Conservation (phyloP, 35 echinoderm and acorn worm species). For the Stichopus chloronotus region DNA sequence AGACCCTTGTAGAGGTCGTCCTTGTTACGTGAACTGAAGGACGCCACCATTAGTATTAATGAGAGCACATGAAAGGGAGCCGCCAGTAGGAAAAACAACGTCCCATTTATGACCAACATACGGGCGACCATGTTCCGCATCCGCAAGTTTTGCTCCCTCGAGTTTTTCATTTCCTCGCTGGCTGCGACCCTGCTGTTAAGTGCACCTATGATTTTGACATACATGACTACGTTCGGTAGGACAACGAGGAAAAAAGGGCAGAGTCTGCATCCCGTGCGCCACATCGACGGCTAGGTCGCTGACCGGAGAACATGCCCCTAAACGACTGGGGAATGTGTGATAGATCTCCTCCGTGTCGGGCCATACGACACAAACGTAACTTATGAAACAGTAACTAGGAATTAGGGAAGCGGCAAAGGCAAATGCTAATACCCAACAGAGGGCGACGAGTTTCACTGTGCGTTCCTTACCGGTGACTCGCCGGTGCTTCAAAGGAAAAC, state of each 20-base stretch:
- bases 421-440: conserved; percentile 48
- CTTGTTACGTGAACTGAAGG: neutral
- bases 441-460: conserved; percentile 14
- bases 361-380: neutral
- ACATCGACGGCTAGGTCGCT: neutral
- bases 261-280: conserved; percentile 40
- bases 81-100: conserved; percentile 72
- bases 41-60: conserved; percentile 29
- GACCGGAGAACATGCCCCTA: neutral
- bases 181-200: neutral
- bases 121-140: conserved; percentile 61
- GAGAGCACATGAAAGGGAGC: conserved; percentile 72
- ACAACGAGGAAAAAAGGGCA: conserved; percentile 51
- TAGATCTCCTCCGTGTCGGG: neutral
- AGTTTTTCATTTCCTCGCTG: neutral
- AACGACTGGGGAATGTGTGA: neutral
- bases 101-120: conserved; percentile 78
- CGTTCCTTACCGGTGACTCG: conserved; percentile 33
- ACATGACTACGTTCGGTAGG: conserved; percentile 33
- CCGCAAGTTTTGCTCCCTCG: conserved; percentile 25
- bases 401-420: conserved; percentile 54
- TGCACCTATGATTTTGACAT: conserved; percentile 29
- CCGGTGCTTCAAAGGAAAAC: conserved; percentile 58
- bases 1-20: conserved; percentile 1
- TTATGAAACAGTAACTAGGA: conserved; percentile 39